Base-by-base conservation (phyloP, 2,888 invertebrate genomes). In the Nowickia ferox region DNA sequence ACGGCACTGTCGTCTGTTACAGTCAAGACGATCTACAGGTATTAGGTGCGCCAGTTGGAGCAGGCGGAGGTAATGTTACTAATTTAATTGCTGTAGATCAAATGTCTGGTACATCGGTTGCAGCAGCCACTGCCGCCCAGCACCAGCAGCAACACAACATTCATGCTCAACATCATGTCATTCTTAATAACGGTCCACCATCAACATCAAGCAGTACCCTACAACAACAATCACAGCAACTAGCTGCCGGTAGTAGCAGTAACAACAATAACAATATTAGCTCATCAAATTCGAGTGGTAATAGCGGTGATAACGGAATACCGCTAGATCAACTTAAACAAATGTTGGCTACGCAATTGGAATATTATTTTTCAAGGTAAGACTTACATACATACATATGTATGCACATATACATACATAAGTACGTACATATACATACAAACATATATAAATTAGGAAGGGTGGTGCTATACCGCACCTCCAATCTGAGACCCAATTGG, bases 291-390 rank as follows among this genome's bases (percentile, higher is more conserved):
- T 51, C 78, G 15, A 87, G 59, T 59, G 77, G 83, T 55, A 81
- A 71, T 76, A 83, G 59, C 9, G 82, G 48, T 4, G 93, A 94
- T 85, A 93, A 94, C 84, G 93, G 93, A 87, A 94, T 95, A 90
- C 94, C 96, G 87, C 93, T 96, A 91, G 96, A 96, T 89, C 95
- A 96, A 93, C 94, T 97, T 65, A 96, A 96, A 93, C 95, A 95
- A 90, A 94, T 96, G 95, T 94, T 97, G 90, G 96, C 96, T 89
- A 95, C 95, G 79, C 97, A 97, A 93, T 94, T 97, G 90, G 97
- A 97, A 93, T 97, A 97, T 92, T 97, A 97, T 93, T 97, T 97
- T 93, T 97, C 97, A 90, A 96, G 97, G 97, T 97, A 92, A 90
- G 89, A 61, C 1, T 9, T 15, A 38, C 38, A 15, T 57, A 30